Percentiles rank a stretch among this genome's conserved stretches.
Evolutionary conservation across 2,797 vertebrate genomes (phyloP).

Genomic region (Malacoctenus gilli): DNA sequence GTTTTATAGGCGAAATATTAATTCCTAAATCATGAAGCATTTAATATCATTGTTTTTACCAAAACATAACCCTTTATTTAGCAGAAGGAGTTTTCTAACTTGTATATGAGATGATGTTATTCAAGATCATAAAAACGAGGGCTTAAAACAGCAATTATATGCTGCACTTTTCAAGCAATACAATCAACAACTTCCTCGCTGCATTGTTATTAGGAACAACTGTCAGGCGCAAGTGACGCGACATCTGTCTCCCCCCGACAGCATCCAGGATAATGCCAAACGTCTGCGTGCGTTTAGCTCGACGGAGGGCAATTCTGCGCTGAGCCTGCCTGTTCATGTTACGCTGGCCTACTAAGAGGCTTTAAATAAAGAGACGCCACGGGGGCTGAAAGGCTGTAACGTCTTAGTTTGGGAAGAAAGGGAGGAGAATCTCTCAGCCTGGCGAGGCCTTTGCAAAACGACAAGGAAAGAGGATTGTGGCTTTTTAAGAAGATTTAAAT

Average conservation of each 20-base stretch:
- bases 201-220: too few relatives aligned
- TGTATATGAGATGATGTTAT: too few relatives aligned
- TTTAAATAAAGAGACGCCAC: constrained; percentile 66
- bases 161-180: too few relatives aligned
- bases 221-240: not conserved
- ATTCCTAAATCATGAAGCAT: too few relatives aligned
- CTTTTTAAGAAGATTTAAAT: constrained; percentile 36
- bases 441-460: too few relatives aligned
- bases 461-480: constrained; percentile 34
- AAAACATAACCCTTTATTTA: too few relatives aligned
- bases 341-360: constrained; percentile 51
- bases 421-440: constrained; percentile 23
- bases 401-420: constrained; percentile 42
- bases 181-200: too few relatives aligned
- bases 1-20: too few relatives aligned
- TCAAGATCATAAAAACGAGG: too few relatives aligned
- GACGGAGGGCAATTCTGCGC: constrained; percentile 26
- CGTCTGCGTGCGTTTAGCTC: constrained; percentile 10
- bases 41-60: too few relatives aligned
- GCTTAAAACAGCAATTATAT: too few relatives aligned
- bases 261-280: constrained; percentile 2
- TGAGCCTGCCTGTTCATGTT: constrained; percentile 48
- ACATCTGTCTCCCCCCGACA: constrained; percentile 12
- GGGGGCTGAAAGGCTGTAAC: constrained; percentile 54
- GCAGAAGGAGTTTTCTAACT: too few relatives aligned